A percentile compares a stretch with the other conserved stretches of the same genome.
Evolutionary conservation across 2,113 vertebrate species (phyloP).

Genomic region (Halcyon malimbica): DNA sequence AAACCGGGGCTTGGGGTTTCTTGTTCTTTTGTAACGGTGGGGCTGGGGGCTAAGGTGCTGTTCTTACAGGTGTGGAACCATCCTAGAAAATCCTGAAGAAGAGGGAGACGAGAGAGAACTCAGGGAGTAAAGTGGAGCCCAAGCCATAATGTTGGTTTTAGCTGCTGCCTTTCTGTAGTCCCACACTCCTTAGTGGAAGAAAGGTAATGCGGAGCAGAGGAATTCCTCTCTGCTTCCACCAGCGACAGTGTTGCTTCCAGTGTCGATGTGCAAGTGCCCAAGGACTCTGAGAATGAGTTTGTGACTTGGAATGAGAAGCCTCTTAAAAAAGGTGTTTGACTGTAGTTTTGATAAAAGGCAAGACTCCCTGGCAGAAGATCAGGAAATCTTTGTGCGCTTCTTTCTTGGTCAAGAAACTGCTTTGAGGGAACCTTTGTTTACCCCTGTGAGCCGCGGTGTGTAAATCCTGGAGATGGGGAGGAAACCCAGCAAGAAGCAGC

Average conservation of each 20-base stretch:
- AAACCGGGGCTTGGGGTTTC: not conserved
- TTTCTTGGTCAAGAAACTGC: not conserved
- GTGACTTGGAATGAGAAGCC: not conserved
- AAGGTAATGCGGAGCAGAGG: fast-evolving
- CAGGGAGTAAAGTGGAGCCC: not conserved
- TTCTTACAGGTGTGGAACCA: not conserved
- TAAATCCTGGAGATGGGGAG: not conserved
- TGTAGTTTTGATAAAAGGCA: not conserved
- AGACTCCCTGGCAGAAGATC: not conserved
- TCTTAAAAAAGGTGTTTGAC: not conserved
- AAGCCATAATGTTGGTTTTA: not conserved
- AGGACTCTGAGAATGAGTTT: not conserved
- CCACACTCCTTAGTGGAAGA: not conserved
- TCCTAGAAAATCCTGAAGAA: not conserved
- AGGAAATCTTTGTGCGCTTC: not conserved
- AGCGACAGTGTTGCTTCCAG: not conserved
- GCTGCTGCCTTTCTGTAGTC: not conserved
- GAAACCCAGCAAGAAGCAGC: not conserved
- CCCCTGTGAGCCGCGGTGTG: not conserved
- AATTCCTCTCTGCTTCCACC: not conserved
- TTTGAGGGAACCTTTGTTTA: not conserved
- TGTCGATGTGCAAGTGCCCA: not conserved
- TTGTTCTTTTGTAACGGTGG: not conserved
- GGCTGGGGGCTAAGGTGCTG: not conserved
- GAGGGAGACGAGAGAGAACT: not conserved